Base-by-base conservation (phyloP, 2,797 vertebrate genomes). In the Sebastes nivosus region DNA sequence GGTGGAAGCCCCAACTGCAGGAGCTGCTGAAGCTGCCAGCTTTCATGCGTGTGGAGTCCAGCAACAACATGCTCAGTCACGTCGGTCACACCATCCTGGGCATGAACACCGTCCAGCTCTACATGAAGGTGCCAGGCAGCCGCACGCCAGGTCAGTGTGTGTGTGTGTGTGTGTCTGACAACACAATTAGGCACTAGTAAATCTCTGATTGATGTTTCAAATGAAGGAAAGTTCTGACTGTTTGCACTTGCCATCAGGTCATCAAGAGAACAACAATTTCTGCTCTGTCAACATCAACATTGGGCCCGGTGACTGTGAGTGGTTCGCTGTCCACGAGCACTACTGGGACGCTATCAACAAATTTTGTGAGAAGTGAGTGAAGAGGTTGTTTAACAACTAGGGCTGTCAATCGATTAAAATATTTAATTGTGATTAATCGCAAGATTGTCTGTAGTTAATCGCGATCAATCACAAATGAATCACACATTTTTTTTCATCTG, bases 221-320 rank as follows among this genome's bases (percentile, higher is more conserved):
- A 67, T 66, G 4, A n/a, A 18, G 27, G 12, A 7, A 2, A 10
- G 18, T 58, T 72, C 25, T 25, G 16, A 72, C 20, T 42, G 25
- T 36, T 20, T 74, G 9, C 50, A 11, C 70, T 67, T 79, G 42
- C 77, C 38, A 34, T 54, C 80, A 99, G 99, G 99, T 94, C 99
- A 99, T 95, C 99, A 99, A 92, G 99, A 99, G 95, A 99, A 99
- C 94, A 99, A 99, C 95, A 99, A 99, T 86, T 99, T 99, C 84
- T 98, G 97, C 94, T 99, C 98, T 16, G 98, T 99, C 90, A 99
- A 99, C 93, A 98, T 99, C 94, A 99, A 99, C 87, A 99, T 99
- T 52, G 98, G 99, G 66, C 99, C 99, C 7, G 99, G 99, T 82
- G 99, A 99, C 93, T 99, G 99, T 85, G 99, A 99, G 94, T 99